Evolutionary conservation across 2,797 vertebrate genomes (phyloP).

Genomic region (Gephyroberyx darwinii): DNA sequence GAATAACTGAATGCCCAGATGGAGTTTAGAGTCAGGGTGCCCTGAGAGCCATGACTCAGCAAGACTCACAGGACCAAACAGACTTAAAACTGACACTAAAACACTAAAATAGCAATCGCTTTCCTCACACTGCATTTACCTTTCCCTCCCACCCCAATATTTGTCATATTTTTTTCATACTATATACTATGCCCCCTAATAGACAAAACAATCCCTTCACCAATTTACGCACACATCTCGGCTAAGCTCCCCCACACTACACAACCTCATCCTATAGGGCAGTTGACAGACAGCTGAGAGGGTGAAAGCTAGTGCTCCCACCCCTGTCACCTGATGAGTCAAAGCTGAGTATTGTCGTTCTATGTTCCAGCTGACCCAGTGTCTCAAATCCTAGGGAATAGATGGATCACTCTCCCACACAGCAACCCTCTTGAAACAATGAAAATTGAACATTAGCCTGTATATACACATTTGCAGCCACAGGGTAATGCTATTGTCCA

Average conservation of each 20-base stretch:
- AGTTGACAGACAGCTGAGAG: neutral
- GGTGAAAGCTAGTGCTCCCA: neutral
- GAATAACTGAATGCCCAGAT: too few relatives aligned
- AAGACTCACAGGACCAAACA: too few relatives aligned
- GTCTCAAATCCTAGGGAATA: neutral
- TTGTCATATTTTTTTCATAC: too few relatives aligned
- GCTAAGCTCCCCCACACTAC: neutral
- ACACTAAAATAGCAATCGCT: too few relatives aligned
- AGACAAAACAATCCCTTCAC: neutral
- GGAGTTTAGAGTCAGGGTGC: too few relatives aligned
- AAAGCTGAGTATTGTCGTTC: conserved; percentile 3
- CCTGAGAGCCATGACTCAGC: too few relatives aligned
- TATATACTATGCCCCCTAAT: neutral
- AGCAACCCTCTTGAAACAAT: conserved; percentile 3
- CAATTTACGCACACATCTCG: neutral
- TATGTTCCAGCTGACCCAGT: conserved; percentile 7
- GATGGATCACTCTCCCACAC: neutral
- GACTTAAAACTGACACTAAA: too few relatives aligned
- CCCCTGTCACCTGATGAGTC: neutral
- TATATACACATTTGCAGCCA: conserved; percentile 3
- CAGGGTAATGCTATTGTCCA: conserved; percentile 12
- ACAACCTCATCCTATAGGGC: too few relatives aligned
- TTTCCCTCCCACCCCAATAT: too few relatives aligned
- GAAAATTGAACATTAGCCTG: conserved; percentile 10
- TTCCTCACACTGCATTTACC: too few relatives aligned